A percentile compares a stretch with the other conserved stretches of the same genome.
Evolutionary conservation across 2,113 vertebrate species (phyloP).

Genomic region (Platysteira castanea): DNA sequence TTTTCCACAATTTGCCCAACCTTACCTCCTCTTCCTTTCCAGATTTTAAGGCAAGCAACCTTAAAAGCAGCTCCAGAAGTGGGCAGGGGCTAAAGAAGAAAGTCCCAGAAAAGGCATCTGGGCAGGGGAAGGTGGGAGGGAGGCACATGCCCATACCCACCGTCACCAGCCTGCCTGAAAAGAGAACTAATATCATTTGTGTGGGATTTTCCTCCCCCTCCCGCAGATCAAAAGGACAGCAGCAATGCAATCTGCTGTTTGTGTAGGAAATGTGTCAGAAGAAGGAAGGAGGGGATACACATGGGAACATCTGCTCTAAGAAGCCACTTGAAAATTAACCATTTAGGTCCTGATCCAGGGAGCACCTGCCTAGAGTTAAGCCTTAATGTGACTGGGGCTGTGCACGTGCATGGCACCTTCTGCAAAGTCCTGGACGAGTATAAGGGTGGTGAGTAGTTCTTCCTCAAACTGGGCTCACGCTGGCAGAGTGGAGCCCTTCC

Average conservation of each 20-base stretch:
- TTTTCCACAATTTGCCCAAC: neutral
- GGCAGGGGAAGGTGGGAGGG: neutral
- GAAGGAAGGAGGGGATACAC: conserved; percentile 62
- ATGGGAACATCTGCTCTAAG: conserved; percentile 63
- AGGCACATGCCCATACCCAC: neutral
- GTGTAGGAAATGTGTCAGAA: conserved; percentile 69
- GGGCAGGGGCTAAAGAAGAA: neutral
- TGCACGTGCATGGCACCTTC: neutral
- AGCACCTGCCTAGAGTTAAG: neutral
- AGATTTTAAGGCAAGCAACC: neutral
- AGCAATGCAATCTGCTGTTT: conserved; percentile 68
- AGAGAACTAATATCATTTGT: conserved; percentile 48
- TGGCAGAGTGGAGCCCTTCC: neutral
- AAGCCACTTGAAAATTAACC: conserved; percentile 61
- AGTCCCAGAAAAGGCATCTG: neutral
- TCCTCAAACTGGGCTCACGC: fast-evolving
- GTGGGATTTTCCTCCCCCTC: conserved; percentile 63
- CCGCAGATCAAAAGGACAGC: conserved; percentile 62
- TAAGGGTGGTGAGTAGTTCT: neutral
- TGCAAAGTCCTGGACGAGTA: neutral
- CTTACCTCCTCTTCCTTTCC: neutral
- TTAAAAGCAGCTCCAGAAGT: neutral
- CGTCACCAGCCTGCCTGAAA: neutral
- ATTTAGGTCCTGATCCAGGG: neutral
- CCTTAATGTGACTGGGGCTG: neutral